phyloP scores from a whole-genome alignment of 1,140 invertebrate genomes.

The Papilio machaon region DNA sequence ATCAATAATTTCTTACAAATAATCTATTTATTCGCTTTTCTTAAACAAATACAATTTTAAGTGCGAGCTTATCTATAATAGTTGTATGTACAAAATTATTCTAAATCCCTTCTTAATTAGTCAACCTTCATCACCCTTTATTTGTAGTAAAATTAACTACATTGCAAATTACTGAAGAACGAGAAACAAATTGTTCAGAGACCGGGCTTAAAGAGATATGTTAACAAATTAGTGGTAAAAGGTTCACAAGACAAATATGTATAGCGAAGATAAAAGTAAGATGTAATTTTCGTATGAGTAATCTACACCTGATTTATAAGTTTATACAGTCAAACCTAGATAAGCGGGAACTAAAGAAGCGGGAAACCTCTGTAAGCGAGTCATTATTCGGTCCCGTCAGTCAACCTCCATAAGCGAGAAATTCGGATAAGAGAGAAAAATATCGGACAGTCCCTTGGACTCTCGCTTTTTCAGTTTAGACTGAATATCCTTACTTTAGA shows the following conservation, averaged over 20 bases:
- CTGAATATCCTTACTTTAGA: too few relatives aligned
- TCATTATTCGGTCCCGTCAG: too few relatives aligned
- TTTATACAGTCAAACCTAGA: too few relatives aligned
- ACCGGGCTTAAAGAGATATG: not conserved
- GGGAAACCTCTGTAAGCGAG: too few relatives aligned
- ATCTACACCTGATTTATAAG: not conserved
- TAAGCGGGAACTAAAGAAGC: too few relatives aligned
- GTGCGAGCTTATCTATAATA: not conserved
- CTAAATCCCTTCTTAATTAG: not conserved
- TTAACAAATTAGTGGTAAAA: conserved; percentile 3
- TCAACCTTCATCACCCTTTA: conserved; percentile 11
- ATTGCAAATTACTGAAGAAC: not conserved
- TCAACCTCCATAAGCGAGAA: too few relatives aligned
- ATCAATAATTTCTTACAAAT: too few relatives aligned
- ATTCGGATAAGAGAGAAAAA: too few relatives aligned
- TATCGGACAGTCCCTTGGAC: too few relatives aligned
- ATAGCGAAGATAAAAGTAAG: not conserved
- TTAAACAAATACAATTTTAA: not conserved
- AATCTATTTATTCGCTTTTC: not conserved
- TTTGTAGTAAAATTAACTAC: not conserved
- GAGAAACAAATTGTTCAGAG: not conserved
- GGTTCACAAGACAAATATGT: not conserved
- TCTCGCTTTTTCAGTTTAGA: too few relatives aligned
- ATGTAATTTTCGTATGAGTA: not conserved
- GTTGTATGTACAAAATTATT: not conserved